phyloP scores from a whole-genome alignment of 1,140 invertebrate genomes.

The Colletes latitarsis region DNA sequence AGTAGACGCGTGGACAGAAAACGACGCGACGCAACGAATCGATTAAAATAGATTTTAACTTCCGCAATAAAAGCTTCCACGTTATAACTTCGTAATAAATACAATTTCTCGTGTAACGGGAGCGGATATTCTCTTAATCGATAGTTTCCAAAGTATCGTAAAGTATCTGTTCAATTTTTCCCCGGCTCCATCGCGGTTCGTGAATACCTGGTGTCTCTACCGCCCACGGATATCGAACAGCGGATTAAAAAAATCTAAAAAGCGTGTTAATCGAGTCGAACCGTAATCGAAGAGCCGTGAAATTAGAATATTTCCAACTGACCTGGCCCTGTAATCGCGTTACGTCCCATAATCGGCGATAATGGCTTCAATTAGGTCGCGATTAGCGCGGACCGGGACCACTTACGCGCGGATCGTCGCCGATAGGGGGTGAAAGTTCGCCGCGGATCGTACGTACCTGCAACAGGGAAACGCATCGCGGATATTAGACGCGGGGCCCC shows the following conservation, averaged over 20 bases:
- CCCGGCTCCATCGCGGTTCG: too few relatives aligned
- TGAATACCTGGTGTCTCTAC: not conserved
- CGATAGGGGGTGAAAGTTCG: too few relatives aligned
- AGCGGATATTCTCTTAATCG: too few relatives aligned
- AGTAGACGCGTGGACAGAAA: too few relatives aligned
- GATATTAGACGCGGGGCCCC: not conserved
- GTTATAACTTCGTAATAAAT: too few relatives aligned
- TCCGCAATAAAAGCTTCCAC: too few relatives aligned
- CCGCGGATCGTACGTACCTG: slow-evolving; percentile 21
- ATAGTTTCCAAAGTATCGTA: too few relatives aligned
- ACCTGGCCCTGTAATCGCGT: slow-evolving; percentile 23
- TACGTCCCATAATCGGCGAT: slow-evolving; percentile 20
- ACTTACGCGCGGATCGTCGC: not conserved
- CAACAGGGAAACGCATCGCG: not conserved
- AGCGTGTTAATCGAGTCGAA: not conserved
- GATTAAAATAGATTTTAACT: too few relatives aligned
- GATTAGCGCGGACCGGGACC: slow-evolving; percentile 1
- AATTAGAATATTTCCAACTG: slow-evolving; percentile 33
- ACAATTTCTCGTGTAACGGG: too few relatives aligned
- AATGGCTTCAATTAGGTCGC: slow-evolving; percentile 23
- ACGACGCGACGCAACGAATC: too few relatives aligned
- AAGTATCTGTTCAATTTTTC: too few relatives aligned
- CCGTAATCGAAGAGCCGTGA: slow-evolving; percentile 1
- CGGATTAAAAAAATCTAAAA: slow-evolving; percentile 2
- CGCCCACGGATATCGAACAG: too few relatives aligned